Percentiles rank a stretch among this genome's conserved stretches.
phyloP scores from a whole-genome alignment of 2,113 vertebrate species.

The Pteronura brasiliensis region DNA sequence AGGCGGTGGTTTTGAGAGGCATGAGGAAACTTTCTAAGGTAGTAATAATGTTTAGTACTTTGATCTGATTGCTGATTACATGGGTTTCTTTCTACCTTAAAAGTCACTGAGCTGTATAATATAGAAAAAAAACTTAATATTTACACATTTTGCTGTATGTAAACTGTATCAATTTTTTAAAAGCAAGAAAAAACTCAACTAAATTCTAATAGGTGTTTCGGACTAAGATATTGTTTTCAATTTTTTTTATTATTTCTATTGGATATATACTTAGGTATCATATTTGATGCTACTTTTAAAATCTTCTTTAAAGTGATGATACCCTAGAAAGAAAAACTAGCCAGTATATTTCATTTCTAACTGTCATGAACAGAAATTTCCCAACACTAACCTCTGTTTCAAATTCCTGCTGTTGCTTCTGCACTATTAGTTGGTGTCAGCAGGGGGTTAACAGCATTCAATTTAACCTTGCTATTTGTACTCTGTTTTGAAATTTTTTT shows the following conservation, averaged over 20 bases:
- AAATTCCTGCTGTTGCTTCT: slow-evolving; percentile 28
- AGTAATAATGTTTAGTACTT: background rate
- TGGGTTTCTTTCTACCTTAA: background rate
- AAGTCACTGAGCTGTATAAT: background rate
- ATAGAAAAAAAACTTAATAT: background rate
- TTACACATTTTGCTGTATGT: background rate
- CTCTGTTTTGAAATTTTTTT: slow-evolving; percentile 8
- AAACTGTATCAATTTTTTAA: background rate
- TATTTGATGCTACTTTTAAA: slow-evolving; percentile 22
- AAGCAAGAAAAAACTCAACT: background rate
- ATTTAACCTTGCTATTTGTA: slow-evolving; percentile 52
- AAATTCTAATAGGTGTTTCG: background rate
- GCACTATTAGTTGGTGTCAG: background rate
- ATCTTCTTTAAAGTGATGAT: slow-evolving; percentile 32
- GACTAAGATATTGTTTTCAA: background rate
- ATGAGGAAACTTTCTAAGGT: background rate
- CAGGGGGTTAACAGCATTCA: slow-evolving; percentile 52
- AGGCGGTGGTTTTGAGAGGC: background rate
- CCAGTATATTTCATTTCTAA: slow-evolving; percentile 10
- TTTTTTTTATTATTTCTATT: slow-evolving; percentile 19
- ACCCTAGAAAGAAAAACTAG: background rate
- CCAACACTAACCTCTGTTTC: background rate
- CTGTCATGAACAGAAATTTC: slow-evolving; percentile 11
- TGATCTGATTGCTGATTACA: background rate
- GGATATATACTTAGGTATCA: background rate